phyloP scores from a whole-genome alignment of 2,888 invertebrate genomes.

The Keiferia lycopersicella region DNA sequence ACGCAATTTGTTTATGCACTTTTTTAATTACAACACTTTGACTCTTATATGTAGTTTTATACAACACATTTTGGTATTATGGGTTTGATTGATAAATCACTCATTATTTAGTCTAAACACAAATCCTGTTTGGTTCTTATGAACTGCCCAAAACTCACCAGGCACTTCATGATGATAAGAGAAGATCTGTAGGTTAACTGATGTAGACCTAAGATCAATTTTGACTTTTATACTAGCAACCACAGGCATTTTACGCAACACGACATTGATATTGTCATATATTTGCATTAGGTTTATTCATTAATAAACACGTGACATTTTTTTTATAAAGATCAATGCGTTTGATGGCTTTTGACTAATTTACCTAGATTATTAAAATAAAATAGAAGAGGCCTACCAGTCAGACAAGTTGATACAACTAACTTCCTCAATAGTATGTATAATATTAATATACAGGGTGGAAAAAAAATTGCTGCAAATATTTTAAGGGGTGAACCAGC shows the following conservation, averaged over 20 bases:
- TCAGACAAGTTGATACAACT: neutral
- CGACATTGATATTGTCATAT: conserved; percentile 56
- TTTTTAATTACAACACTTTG: no score
- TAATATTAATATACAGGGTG: no score
- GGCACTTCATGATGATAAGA: conserved; percentile 55
- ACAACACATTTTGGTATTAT: neutral
- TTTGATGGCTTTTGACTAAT: neutral
- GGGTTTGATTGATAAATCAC: no score
- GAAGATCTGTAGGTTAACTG: conserved; percentile 43
- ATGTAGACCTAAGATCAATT: conserved; percentile 40
- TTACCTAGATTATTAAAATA: neutral
- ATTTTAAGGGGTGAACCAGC: no score
- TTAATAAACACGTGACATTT: conserved; percentile 38
- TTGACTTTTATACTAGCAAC: conserved; percentile 53
- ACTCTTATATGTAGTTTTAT: no score
- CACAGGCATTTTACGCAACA: conserved; percentile 49
- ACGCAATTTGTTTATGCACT: no score
- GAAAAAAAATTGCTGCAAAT: no score
- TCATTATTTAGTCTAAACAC: no score
- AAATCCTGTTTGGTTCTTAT: no score
- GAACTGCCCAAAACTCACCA: conserved; percentile 48
- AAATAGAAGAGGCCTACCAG: neutral
- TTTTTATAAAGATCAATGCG: neutral
- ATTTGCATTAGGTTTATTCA: conserved; percentile 52
- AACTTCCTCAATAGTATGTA: no score